Base-by-base conservation (phyloP, 2,797 vertebrate species). In the Alosa sapidissima region DNA sequence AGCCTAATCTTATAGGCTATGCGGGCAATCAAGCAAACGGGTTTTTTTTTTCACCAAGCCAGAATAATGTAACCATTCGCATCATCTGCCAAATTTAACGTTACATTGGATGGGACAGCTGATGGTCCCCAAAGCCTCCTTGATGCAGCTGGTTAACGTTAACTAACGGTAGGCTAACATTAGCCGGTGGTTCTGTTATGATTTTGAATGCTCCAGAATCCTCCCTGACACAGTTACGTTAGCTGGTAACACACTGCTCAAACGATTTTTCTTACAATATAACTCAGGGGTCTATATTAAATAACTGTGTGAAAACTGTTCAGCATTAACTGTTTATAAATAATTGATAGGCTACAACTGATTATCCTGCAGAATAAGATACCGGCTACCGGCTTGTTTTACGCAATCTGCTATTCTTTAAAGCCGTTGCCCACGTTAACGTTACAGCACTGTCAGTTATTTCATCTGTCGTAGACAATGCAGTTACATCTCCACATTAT, bases 321-420 rank as follows among this genome's bases (percentile, higher is more conserved):
- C 2, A 41, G 41, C 4, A 41, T 2, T 41, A 41, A 41, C 41
- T 41, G 41, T 41, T 41, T 41, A 65, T 5, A 65, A 7, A 65
- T 65, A 2, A 65, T 24, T 3, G 24, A 58, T 58, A 65, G 9
- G 9, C 8, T 41, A 72, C 33, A 41, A 68, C 24, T 10, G 36
- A 14, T 41, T 41, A 11, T 75, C 16, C 33, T 28, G 10, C 14
- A 75, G 13, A 41, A 45, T 75, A 41, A 19, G 68, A 13, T 9
- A 21, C 72, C 72, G 36, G 41, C 19, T 47, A 21, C 72, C 72
- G 36, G 72, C 19, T 47, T 45, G 41, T 78, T 19, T 78, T 78
- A 75, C 68, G 68, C 68, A 75, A 75, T 6, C 33, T 75, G 68
- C 68, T 75, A 75, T 75, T 75, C 68, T 75, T 41, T 16, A 75